Evolutionary conservation across 2,797 vertebrate species (phyloP), one percentile per base, ranked within the genome.

Genomic region (Crocidura indochinensis): DNA sequence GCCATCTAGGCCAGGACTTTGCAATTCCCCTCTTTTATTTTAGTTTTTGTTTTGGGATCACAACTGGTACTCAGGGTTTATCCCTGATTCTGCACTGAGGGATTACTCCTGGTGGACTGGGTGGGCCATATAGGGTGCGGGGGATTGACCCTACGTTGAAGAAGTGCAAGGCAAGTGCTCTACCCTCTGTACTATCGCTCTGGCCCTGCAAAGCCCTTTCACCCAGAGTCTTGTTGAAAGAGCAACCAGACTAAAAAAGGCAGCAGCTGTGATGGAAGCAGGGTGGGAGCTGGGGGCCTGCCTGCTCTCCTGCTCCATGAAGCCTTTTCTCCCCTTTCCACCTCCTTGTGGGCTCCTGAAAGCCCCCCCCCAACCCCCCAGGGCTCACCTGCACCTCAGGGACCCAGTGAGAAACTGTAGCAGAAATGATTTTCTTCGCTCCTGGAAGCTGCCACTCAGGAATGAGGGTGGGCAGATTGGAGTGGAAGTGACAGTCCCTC

Each of bases 361-460:
- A 91, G 71, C 29, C 49, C 73, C 77, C 47, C n/a, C 38, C 38
- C 38, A 38, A 38, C 38, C 38, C 38, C 38, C 9, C 14, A 47
- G 91, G 76, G 69, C n/a, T 76, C 77, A 38, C 64, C 44, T 47
- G 81, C 0, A 10, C n/a, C 22, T 83, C 29, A 10, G n/a, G 68
- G 24, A 24, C 47, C 46, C n/a, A 20, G 71, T 31, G 67, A 84
- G 84, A 68, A 92, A 84, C 56, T 9, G 60, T 47, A 83, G 79
- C 49, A 78, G 53, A 92, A 69, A 68, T 75, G 26, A 44, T 76
- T 38, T 86, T 68, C 56, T 85, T 56, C 67, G 69, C 53, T 93
- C 74, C 49, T 68, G 47, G 62, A 77, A 93, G 75, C 75, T 93
- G 84, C 38, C 87, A 60, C 29, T 92, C 71, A 87, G 53, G 46